Conservation (phyloP, 2,113 vertebrate genomes). For the Pseudopodoces humilis region DNA sequence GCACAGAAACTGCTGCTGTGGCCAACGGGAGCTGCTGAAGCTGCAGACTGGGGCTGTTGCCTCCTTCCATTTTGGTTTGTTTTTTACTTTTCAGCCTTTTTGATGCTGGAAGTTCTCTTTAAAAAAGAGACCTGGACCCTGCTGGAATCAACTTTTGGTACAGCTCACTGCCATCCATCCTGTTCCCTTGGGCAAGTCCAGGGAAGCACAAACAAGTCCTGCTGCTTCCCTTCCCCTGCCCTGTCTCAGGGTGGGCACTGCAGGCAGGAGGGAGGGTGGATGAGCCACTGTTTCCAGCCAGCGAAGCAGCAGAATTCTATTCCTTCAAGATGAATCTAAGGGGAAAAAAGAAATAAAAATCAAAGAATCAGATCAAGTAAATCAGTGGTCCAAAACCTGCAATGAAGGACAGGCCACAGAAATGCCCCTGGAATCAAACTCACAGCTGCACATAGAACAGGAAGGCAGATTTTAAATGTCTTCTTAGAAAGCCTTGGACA, state of each 20-base stretch:
- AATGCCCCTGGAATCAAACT: not conserved
- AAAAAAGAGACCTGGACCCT: not conserved
- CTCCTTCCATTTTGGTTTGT: conserved; percentile 67
- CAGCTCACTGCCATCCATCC: conserved; percentile 29
- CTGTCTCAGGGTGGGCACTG: not conserved
- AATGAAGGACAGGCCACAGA: not conserved
- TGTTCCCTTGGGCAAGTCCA: not conserved
- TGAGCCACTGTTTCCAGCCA: not conserved
- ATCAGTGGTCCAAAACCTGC: not conserved
- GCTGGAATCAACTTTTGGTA: not conserved
- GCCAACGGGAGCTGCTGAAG: conserved; percentile 64
- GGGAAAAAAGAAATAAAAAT: accelerated
- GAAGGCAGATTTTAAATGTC: not conserved
- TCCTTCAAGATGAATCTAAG: not conserved
- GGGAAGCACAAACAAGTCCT: not conserved
- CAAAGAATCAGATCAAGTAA: not conserved
- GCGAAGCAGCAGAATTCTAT: not conserved
- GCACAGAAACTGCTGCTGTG: conserved; percentile 21
- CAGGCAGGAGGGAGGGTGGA: not conserved
- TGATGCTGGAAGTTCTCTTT: not conserved
- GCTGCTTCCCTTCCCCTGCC: not conserved
- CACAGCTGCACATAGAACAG: not conserved
- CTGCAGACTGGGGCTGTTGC: conserved; percentile 37
- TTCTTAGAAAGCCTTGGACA: not conserved
- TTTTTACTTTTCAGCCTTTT: not conserved